Percentiles rank a stretch among this genome's conserved stretches.
Conservation (phyloP, 2,888 invertebrate genomes). For the Athalia rosae region DNA sequence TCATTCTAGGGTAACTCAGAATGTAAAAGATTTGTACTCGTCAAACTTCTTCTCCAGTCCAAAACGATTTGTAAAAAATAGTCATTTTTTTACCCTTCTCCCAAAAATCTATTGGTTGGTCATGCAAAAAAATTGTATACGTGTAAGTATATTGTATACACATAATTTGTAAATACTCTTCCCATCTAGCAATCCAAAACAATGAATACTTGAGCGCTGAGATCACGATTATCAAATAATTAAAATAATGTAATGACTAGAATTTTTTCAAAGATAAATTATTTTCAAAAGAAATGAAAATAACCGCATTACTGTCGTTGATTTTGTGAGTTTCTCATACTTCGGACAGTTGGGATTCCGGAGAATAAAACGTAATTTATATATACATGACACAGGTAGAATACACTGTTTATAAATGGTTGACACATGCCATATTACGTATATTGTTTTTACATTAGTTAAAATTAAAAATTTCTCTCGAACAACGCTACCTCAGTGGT, state of each 20-base stretch:
- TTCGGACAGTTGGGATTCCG: conserved; percentile 26
- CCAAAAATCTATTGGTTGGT: neutral
- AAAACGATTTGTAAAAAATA: neutral
- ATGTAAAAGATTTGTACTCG: neutral
- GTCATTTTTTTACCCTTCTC: neutral
- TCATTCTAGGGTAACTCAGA: neutral
- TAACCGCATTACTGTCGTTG: conserved; percentile 12
- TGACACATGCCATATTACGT: conserved; percentile 66
- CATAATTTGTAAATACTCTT: no score
- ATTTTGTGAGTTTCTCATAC: conserved; percentile 28
- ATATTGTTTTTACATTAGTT: conserved; percentile 57
- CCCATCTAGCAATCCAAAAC: no score
- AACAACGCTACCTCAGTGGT: conserved; percentile 63
- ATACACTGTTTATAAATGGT: conserved; percentile 68
- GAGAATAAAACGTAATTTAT: conserved; percentile 48
- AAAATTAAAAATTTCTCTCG: conserved; percentile 57
- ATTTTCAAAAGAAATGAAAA: conserved; percentile 32
- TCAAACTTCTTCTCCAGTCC: neutral
- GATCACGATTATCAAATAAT: neutral
- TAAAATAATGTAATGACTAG: neutral
- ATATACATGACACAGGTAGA: conserved; percentile 67
- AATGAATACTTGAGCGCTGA: neutral
- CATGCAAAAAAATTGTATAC: no score
- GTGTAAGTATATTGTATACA: no score
- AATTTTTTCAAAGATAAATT: conserved; percentile 2